phyloP scores from a whole-genome alignment of 2,888 invertebrate genomes.

The Ryuthela nishihirai region DNA sequence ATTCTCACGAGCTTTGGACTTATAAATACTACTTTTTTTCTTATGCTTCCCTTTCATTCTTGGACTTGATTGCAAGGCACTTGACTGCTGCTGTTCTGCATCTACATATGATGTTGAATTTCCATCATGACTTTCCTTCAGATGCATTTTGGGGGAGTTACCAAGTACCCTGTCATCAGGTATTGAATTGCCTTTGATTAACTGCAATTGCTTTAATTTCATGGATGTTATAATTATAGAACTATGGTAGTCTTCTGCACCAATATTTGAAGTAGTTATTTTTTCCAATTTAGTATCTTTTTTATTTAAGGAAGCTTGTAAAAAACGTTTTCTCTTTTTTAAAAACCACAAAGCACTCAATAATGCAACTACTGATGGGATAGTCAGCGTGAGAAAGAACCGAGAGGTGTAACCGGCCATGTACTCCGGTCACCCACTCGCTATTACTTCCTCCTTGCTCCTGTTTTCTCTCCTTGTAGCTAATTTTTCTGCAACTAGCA shows the following conservation, averaged over 20 bases:
- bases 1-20: conserved; percentile 7
- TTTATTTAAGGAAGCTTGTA: too few relatives aligned
- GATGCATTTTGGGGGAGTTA: conserved; percentile 4
- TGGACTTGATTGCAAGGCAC: background rate
- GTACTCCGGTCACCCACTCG: conserved; percentile 11
- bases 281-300: too few relatives aligned
- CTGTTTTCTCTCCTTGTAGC: too few relatives aligned
- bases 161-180: too few relatives aligned
- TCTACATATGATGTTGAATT: too few relatives aligned
- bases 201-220: too few relatives aligned
- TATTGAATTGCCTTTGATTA: too few relatives aligned
- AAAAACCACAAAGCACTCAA: conserved; percentile 13
- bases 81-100: background rate
- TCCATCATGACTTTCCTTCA: too few relatives aligned
- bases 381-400: conserved; percentile 6
- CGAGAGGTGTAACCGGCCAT: conserved; percentile 28
- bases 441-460: background rate
- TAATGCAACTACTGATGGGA: conserved; percentile 11
- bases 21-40: background rate
- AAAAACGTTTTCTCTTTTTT: conserved; percentile 7
- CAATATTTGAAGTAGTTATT: too few relatives aligned
- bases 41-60: conserved; percentile 10
- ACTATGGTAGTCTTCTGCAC: too few relatives aligned
- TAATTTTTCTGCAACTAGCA: too few relatives aligned
- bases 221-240: too few relatives aligned